Conservation (phyloP, 1,140 invertebrate genomes). For the Saccostrea cuccullata region DNA sequence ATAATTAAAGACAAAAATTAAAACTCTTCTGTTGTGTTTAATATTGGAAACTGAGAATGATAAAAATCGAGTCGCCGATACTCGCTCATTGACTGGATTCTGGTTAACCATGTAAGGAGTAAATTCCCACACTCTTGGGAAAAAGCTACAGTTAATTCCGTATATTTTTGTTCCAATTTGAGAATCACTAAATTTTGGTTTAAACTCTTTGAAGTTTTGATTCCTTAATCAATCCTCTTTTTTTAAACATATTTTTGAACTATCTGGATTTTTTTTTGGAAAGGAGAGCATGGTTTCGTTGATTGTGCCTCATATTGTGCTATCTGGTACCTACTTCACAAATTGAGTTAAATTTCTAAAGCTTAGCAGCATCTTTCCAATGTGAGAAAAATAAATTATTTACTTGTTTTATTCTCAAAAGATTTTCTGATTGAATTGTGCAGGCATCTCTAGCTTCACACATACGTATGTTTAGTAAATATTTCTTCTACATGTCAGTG, state of each 20-base stretch:
- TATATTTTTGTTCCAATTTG: background rate
- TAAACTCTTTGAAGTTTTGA: background rate
- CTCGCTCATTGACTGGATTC: background rate
- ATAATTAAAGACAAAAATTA: background rate
- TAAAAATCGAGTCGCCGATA: conserved; percentile 9
- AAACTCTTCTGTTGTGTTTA: background rate
- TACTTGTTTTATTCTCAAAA: too few relatives aligned
- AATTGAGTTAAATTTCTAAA: too few relatives aligned
- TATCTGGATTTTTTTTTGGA: too few relatives aligned
- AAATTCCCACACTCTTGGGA: conserved; percentile 26
- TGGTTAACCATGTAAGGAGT: conserved; percentile 5
- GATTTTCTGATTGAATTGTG: too few relatives aligned
- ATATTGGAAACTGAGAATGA: conserved; percentile 5
- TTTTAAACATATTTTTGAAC: background rate
- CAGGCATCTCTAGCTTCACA: too few relatives aligned
- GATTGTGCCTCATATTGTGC: too few relatives aligned
- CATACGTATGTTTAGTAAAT: too few relatives aligned
- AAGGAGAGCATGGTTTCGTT: too few relatives aligned
- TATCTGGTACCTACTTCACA: too few relatives aligned
- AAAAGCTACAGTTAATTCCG: background rate
- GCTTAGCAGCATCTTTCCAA: too few relatives aligned
- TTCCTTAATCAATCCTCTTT: background rate
- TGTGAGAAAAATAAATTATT: too few relatives aligned
- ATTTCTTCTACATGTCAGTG: too few relatives aligned
- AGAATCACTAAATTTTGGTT: background rate